Conservation (phyloP, 2,888 invertebrate genomes). For the Nomada flava region DNA sequence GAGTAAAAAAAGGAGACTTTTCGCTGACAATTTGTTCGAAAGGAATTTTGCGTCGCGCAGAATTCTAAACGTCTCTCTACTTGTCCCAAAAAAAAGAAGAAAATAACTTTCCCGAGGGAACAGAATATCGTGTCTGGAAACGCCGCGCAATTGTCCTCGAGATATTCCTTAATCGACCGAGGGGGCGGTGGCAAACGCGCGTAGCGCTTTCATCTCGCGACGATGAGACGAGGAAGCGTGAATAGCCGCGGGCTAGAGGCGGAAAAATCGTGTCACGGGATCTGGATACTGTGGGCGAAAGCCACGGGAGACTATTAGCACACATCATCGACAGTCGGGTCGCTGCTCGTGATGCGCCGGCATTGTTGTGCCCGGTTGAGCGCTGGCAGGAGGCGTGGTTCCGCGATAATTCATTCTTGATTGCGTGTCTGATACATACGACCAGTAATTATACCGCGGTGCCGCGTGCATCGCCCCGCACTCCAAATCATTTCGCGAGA, state of each 20-base stretch:
- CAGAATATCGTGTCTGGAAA: not conserved
- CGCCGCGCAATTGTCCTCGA: not conserved
- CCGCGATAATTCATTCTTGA: constrained; percentile 83
- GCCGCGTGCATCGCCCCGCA: constrained; percentile 65
- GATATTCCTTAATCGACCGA: not conserved
- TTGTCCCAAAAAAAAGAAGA: not conserved
- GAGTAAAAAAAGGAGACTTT: not conserved
- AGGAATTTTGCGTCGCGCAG: not conserved
- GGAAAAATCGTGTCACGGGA: constrained; percentile 68
- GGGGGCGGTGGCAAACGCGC: not conserved
- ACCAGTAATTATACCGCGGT: constrained; percentile 78
- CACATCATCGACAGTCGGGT: constrained; percentile 83
- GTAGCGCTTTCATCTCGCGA: constrained; percentile 24
- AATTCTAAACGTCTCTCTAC: too few species aligned
- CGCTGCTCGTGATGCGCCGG: constrained; percentile 82
- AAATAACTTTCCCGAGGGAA: not conserved
- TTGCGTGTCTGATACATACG: constrained; percentile 84
- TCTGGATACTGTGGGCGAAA: constrained; percentile 72
- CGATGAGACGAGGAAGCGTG: constrained; percentile 17
- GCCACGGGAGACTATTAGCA: constrained; percentile 80
- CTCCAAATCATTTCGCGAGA: constrained; percentile 59
- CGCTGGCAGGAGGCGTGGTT: constrained; percentile 79
- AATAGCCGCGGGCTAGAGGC: constrained; percentile 29
- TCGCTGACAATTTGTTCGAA: not conserved
- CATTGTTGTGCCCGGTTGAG: constrained; percentile 78